Evolutionary conservation across 2,888 invertebrate genomes (phyloP).

Genomic region (Agapostemon virescens): DNA sequence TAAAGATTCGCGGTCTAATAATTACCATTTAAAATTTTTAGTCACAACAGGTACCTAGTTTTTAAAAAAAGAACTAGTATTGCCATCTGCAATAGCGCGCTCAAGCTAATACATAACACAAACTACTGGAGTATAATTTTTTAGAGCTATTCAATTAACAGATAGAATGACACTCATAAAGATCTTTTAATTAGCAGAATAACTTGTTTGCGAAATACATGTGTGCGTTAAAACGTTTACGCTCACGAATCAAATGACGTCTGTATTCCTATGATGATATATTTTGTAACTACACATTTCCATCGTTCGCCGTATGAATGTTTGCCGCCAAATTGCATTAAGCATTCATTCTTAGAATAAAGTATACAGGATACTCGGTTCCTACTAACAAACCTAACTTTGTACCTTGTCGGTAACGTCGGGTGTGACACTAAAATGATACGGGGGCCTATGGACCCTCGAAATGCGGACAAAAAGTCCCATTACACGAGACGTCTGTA

Average conservation of each 20-base stretch:
- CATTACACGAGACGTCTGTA: background rate
- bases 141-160: background rate
- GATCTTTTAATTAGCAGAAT: background rate
- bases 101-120: background rate
- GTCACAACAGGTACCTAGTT: background rate
- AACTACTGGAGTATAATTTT: background rate
- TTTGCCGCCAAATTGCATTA: background rate
- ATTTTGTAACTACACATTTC: background rate
- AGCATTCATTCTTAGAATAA: background rate
- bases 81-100: background rate
- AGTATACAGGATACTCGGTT: background rate
- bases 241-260: background rate
- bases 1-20: slow-evolving; percentile 1
- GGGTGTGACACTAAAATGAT: background rate
- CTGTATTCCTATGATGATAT: background rate
- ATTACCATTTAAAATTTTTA: background rate
- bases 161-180: background rate
- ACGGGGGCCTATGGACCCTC: background rate
- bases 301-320: background rate
- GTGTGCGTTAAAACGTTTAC: background rate
- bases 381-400: background rate
- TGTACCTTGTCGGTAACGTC: background rate
- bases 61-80: background rate
- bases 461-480: background rate
- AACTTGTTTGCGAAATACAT: background rate